These are phyloP conservation scores for Branchipolynoe longqiensis DNA, from an alignment of 2,888 invertebrate genomes.

Conservation along the genomic window DNA sequence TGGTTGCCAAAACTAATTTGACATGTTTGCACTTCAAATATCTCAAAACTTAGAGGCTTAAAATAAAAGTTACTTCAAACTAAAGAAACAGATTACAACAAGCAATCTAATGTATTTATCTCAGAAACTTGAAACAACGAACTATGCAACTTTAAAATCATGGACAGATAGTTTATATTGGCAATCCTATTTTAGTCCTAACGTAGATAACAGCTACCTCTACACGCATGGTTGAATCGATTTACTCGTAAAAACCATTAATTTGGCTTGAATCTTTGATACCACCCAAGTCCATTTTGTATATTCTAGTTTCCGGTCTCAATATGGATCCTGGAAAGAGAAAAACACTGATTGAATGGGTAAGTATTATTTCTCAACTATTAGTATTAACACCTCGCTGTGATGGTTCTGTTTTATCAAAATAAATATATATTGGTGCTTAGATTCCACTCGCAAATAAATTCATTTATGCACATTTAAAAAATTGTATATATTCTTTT, in stretches of 20 bases:
- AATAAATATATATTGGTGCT: not conserved
- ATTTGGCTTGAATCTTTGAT: not conserved
- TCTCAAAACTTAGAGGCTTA: no score
- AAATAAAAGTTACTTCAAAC: no score
- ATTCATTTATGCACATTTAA: not conserved
- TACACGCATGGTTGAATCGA: not conserved
- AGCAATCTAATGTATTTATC: no score
- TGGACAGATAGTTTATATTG: not conserved
- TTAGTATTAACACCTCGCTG: not conserved
- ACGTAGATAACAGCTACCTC: not conserved
- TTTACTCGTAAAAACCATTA: not conserved
- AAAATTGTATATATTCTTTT: not conserved
- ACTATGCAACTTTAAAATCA: no score
- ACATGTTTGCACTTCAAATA: no score
- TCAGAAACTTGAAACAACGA: no score
- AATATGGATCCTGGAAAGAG: slow-evolving; percentile 45
- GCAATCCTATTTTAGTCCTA: not conserved
- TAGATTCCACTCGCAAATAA: not conserved
- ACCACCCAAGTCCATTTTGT: no score
- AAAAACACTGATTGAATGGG: slow-evolving; percentile 57
- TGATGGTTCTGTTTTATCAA: not conserved
- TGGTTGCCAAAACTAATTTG: no score
- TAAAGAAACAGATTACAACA: no score
- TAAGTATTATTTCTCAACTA: not conserved
- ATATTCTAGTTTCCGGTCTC: slow-evolving; percentile 9